Evolutionary conservation across 2,113 vertebrate genomes (phyloP).

Genomic region (Gobius niger): DNA sequence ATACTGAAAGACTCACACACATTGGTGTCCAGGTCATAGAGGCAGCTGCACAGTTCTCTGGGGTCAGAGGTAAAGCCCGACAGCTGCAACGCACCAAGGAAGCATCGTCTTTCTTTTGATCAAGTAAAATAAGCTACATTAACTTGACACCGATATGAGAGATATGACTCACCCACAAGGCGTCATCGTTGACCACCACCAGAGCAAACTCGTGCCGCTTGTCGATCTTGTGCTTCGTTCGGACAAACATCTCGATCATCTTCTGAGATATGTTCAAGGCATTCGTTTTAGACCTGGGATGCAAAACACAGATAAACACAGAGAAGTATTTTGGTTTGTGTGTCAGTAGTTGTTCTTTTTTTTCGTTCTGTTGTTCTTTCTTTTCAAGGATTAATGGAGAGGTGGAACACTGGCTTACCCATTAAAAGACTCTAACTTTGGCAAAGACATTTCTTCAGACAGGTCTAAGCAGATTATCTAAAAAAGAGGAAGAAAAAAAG

Average conservation of each 20-base stretch:
- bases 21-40: constrained; percentile 93
- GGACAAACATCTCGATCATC: constrained; percentile 98
- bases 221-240: constrained; percentile 96
- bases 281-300: constrained; percentile 86
- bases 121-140: background rate
- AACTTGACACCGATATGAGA: background rate
- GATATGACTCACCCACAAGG: constrained; percentile 84
- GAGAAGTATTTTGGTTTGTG: too few relatives aligned
- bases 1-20: constrained; percentile 95
- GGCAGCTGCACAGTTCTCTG: constrained; percentile 92
- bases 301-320: background rate
- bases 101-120: background rate
- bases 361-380: too few relatives aligned
- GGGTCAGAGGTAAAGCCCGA: constrained; percentile 96
- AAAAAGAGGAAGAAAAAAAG: constrained; percentile 10
- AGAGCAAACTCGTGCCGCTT: constrained; percentile 93
- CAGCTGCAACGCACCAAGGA: constrained; percentile 73
- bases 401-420: constrained; percentile 73
- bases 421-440: constrained; percentile 91
- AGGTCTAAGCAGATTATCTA: constrained; percentile 96
- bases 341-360: too few relatives aligned
- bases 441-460: constrained; percentile 92
- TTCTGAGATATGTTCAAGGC: constrained; percentile 95
- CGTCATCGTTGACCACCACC: constrained; percentile 92
- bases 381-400: too few relatives aligned